phyloP scores from a whole-genome alignment of 2,797 vertebrate genomes.

The Chrosomus eos region DNA sequence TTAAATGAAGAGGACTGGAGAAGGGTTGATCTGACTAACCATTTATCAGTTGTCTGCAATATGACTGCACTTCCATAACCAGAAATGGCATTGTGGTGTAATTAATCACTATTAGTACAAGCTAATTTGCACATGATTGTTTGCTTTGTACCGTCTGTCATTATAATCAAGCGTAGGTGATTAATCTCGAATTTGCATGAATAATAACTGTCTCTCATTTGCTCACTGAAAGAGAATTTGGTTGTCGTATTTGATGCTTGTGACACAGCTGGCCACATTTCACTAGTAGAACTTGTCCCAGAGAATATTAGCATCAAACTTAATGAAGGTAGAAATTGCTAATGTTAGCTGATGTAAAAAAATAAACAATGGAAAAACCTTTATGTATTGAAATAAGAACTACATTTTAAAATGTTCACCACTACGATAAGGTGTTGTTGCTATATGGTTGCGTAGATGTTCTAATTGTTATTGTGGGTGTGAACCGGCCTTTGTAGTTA shows the following conservation, averaged over 20 bases:
- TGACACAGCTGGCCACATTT: neutral
- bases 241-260: neutral
- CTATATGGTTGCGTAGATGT: neutral
- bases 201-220: constrained; percentile 10
- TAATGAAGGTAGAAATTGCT: neutral
- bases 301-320: neutral
- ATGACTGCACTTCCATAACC: neutral
- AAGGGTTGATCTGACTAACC: neutral
- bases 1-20: constrained; percentile 7
- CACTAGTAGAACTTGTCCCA: neutral
- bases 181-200: constrained; percentile 1
- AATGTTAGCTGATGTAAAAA: neutral
- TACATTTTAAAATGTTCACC: neutral
- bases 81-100: neutral
- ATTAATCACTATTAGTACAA: constrained; percentile 16
- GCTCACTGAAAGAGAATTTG: neutral
- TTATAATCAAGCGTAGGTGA: neutral
- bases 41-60: neutral
- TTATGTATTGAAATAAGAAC: neutral
- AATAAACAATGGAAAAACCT: neutral
- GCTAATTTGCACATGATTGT: neutral
- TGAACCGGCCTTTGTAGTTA: neutral
- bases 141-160: neutral
- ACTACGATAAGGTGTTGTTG: neutral
- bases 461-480: neutral